Base-by-base conservation (phyloP, 1,140 invertebrate species). In the Parasteatoda tepidariorum region DNA sequence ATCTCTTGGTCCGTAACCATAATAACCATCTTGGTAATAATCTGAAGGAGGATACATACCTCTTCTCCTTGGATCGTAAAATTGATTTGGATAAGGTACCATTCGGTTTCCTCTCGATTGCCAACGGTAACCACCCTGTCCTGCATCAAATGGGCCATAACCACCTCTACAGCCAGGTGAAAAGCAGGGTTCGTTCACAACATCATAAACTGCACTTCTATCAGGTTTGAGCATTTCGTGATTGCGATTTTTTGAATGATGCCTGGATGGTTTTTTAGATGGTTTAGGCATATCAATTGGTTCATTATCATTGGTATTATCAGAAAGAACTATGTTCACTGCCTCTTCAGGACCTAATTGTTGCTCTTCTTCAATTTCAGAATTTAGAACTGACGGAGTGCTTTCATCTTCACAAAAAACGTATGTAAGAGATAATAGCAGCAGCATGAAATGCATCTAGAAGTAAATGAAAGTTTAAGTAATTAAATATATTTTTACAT, bases 171-270 rank as follows among this genome's bases (percentile, higher is more conserved):
- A 79, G 2, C 76, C 64, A 24, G 41, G 26, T 22, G 75, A 67
- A 34, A 55, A 34, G n/a, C 76, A 79, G 33, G 76, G 76, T 26
- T 79, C 62, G n/a, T 41, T 79, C 4, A 79, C 64, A 3, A 66
- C 64, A 24, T 67, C 76, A 57, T 79, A 79, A 15, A 79, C 76
- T 38, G 76, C 62, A n/a, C 64, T 67, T 67, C 76, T 54, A 11
- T 79, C 41, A 24, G 30, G 24, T 7, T 66, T 59, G 9, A 48
- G 9, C 13, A 57, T 22, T 26, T 68, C 55, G 13, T 67, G 62
- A 11, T 76, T 38, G 26, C 48, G 67, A 34, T 34, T 41, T 18
- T 68, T 79, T 7, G 34, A 31, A 34, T 79, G 76, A 38, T 79
- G 64, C 5, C 48, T 55, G 18, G 71, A 26, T 48, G 62, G 62